These are phyloP conservation scores for Chaunax sp. DNA, from an alignment of 2,797 vertebrate species.

Conservation along the genomic window DNA sequence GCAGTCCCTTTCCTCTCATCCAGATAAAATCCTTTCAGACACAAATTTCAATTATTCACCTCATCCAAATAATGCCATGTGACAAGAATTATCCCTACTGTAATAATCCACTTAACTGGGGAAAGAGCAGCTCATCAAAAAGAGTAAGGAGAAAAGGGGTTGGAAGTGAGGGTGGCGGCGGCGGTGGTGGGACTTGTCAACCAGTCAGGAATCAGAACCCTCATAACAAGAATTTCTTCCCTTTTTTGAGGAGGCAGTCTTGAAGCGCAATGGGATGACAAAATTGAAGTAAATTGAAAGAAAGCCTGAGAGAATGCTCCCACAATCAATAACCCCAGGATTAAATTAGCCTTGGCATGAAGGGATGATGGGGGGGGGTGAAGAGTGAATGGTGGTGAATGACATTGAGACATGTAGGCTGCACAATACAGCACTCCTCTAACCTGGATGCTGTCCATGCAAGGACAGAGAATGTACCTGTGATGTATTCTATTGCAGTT, in stretches of 20 bases:
- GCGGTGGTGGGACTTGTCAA: slow-evolving; percentile 72
- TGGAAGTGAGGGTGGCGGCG: slow-evolving; percentile 70
- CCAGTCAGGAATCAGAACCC: slow-evolving; percentile 79
- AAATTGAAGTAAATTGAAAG: slow-evolving; percentile 85
- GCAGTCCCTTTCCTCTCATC: slow-evolving; percentile 86
- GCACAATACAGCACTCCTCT: slow-evolving; percentile 69
- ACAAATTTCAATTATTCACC: slow-evolving; percentile 93
- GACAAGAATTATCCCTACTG: slow-evolving; percentile 91
- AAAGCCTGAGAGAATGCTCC: slow-evolving; percentile 83
- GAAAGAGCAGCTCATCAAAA: slow-evolving; percentile 89
- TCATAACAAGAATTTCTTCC: slow-evolving; percentile 80
- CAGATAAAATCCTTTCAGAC: slow-evolving; percentile 91
- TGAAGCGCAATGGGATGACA: slow-evolving; percentile 78
- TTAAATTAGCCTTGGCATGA: slow-evolving; percentile 83
- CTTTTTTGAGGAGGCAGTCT: slow-evolving; percentile 78
- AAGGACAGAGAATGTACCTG: slow-evolving; percentile 68
- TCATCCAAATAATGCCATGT: slow-evolving; percentile 91
- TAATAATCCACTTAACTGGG: slow-evolving; percentile 92
- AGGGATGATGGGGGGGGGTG: slow-evolving; percentile 78
- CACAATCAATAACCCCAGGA: slow-evolving; percentile 83
- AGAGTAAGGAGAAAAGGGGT: slow-evolving; percentile 80
- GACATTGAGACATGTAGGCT: slow-evolving; percentile 82
- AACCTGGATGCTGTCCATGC: slow-evolving; percentile 67
- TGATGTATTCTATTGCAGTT: slow-evolving; percentile 53
- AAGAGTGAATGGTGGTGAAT: slow-evolving; percentile 79